These are phyloP conservation scores for Heliconius congener DNA, from an alignment of 1,140 invertebrate species.

Conservation along the genomic window DNA sequence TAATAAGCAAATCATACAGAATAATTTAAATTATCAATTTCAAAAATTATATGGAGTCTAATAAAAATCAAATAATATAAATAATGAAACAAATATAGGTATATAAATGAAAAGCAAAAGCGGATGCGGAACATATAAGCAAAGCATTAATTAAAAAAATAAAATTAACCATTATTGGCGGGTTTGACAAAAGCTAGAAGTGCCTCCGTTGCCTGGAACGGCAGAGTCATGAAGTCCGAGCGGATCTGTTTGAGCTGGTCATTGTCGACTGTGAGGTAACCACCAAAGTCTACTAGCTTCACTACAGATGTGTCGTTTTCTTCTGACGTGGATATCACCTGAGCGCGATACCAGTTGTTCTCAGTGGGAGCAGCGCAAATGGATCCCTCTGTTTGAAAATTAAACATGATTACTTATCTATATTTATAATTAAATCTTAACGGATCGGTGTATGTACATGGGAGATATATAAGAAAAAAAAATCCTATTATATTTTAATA, in stretches of 20 bases:
- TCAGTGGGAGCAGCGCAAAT: constrained; percentile 93
- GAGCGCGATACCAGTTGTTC: constrained; percentile 94
- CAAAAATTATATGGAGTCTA: background rate
- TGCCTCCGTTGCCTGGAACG: constrained; percentile 98
- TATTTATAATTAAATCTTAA: no score
- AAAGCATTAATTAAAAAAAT: background rate
- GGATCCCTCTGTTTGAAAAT: constrained; percentile 85
- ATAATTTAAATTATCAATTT: background rate
- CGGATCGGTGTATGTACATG: no score
- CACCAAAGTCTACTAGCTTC: constrained; percentile 96
- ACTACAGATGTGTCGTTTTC: constrained; percentile 88
- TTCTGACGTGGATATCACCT: constrained; percentile 87
- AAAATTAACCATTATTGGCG: constrained; percentile 83
- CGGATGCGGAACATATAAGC: no score
- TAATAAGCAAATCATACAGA: background rate
- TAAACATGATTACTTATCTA: no score
- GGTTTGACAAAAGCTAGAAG: constrained; percentile 94
- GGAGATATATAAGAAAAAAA: no score
- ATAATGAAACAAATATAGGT: background rate
- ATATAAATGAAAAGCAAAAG: constrained; percentile 36
- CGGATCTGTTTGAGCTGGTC: constrained; percentile 92
- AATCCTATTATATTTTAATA: no score
- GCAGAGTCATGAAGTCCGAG: constrained; percentile 94
- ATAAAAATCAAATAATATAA: background rate
- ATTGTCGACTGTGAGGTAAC: constrained; percentile 90